Evolutionary conservation across 2,113 vertebrate genomes (phyloP), one percentile per base, ranked within the genome.

Genomic region (Montifringilla adamsi): DNA sequence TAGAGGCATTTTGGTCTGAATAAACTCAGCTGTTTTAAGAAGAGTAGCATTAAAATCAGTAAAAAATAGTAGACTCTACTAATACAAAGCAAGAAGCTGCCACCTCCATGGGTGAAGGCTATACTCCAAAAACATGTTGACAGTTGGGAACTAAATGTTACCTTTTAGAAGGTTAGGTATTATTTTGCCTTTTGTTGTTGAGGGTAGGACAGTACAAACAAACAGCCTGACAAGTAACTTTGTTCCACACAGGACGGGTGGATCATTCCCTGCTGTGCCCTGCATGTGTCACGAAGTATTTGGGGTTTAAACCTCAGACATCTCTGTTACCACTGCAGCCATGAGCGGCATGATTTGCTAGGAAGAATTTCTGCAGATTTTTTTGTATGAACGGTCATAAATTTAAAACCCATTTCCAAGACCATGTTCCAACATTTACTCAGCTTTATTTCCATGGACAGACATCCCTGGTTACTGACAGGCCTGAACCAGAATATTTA

Each of bases 1-100:
- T 64, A n/a, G 21, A 81, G 22, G 31, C 68, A 84, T 70, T 91
- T 94, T 78, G 15, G 50, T 52, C 33, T 81, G 82, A 93, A 90
- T 53, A 78, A 67, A 49, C 68, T 56, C 16, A 9, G 26, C 31
- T 59, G 10, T 62, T 87, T 69, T 49, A 92, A 70, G 62, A 92
- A 69, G 15, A 13, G 30, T 7, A 77, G 59, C 35, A 60, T 56
- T 16, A 80, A 86, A 86, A 67, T 39, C 47, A 78, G 28, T 55
- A 56, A 67, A 58, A 82, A 81, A 18, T 7, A 60, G 41, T 5
- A 24, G 22, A 20, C 8, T 80, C 22, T 37, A 18, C 33, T 72
- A 35, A 89, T n/a, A 81, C 5, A 73, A 83, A 76, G 14, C 16
- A 64, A 20, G 52, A 68, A 39, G 15, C 39, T 69, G 33, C 6